A percentile compares a stretch with the other conserved stretches of the same genome.
Evolutionary conservation across 2,797 vertebrate species (phyloP).

Genomic region (Malurus splendens): DNA sequence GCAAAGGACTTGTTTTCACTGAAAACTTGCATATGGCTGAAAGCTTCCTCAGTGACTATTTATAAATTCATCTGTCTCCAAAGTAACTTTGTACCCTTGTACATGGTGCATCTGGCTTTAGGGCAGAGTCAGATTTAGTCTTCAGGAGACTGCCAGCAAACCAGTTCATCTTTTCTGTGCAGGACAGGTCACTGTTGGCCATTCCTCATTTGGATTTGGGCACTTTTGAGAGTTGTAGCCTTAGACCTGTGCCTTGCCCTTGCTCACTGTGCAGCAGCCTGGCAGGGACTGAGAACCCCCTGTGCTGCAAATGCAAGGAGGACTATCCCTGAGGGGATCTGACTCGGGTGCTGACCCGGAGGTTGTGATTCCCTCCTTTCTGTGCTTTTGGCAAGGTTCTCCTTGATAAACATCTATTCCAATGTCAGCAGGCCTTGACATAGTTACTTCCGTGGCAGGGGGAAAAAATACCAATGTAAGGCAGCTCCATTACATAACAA

Average conservation of each 20-base stretch:
- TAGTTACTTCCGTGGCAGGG: background rate
- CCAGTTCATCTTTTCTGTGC: background rate
- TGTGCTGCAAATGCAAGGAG: background rate
- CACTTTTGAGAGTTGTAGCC: background rate
- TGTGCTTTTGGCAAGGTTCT: background rate
- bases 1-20: background rate
- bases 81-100: background rate
- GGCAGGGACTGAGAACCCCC: background rate
- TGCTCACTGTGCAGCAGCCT: background rate
- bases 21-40: background rate
- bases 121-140: background rate
- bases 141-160: background rate
- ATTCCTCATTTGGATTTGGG: background rate
- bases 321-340: background rate
- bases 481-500: slow-evolving; percentile 23
- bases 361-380: background rate
- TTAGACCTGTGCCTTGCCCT: background rate
- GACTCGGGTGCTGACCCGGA: background rate
- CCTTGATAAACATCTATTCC: background rate
- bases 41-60: background rate
- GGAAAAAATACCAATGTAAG: background rate
- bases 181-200: background rate
- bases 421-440: background rate
- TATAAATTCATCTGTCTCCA: background rate
- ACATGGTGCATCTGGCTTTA: background rate